Conservation (phyloP, 2,797 vertebrate species). For the Parotocinclus haroldoi region DNA sequence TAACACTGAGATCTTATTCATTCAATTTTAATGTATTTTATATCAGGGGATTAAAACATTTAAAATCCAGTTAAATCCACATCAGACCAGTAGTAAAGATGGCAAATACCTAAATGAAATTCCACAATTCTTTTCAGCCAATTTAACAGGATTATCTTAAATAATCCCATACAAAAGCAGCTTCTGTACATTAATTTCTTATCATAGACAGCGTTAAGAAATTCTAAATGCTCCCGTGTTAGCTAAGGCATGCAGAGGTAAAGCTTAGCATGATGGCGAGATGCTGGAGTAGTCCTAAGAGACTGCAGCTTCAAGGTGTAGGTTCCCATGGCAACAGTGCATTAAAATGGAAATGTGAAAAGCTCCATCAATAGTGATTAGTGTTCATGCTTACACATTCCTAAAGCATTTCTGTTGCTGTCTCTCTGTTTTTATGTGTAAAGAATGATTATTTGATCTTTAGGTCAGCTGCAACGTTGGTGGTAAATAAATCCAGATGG, state of each 20-base stretch:
- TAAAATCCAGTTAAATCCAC: no score
- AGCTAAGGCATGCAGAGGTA: neutral
- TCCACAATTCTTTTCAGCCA: no score
- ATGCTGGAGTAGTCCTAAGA: constrained; percentile 10
- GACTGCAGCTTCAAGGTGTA: constrained; percentile 13
- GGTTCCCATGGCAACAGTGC: constrained; percentile 40
- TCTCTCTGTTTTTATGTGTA: neutral
- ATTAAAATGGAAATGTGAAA: constrained; percentile 9
- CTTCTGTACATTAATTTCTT: no score
- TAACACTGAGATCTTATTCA: no score
- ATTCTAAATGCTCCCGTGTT: neutral
- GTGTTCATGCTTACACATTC: constrained; percentile 14
- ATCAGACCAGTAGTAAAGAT: no score
- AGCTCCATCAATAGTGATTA: constrained; percentile 17
- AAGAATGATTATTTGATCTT: constrained; percentile 4
- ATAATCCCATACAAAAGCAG: no score
- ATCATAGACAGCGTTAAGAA: no score
- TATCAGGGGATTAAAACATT: no score
- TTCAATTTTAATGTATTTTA: no score
- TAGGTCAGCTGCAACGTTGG: neutral
- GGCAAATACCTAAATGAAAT: no score
- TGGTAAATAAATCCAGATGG: neutral
- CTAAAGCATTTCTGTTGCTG: constrained; percentile 6
- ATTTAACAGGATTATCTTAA: no score
- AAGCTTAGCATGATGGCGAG: neutral